Base-by-base conservation (phyloP, 2,113 vertebrate genomes). In the Charina bottae region DNA sequence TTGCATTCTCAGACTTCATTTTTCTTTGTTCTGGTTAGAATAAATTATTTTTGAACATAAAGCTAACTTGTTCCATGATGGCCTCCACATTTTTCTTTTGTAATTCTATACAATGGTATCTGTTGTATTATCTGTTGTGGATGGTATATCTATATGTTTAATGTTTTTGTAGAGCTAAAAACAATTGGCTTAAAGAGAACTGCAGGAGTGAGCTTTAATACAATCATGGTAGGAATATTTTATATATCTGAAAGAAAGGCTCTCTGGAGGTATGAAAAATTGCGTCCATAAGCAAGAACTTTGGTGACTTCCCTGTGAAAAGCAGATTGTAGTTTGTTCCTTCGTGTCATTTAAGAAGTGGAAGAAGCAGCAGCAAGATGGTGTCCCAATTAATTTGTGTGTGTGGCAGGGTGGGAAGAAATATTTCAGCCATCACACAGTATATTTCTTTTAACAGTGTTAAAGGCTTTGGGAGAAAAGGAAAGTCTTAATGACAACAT, bases 21-120 rank as follows among this genome's bases (percentile, higher is more conserved):
- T 93, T 94, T 78, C 68, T 53, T 92, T 93, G 3, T 55, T 89
- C 89, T 94, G 49, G 42, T 95, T 92, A 96, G 96, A 94, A 95
- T 87, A 95, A 97, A 96, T 95, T 95, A 94, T 91, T 94, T 89
- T 90, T 90, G 92, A 97, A 96, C 96, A 96, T 93, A 95, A 96
- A 97, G 93, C 13, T 85, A 93, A 53, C 2, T 94, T 94, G 54
- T 62, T 96, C 92, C 64, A 95, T 72, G 84, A 93, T 86, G 84
- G 91, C 88, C 95, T 60, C 89, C 88, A 94, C 94, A 96, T 54
- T 95, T 94, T 94, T 96, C 72, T 85, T 6, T 91, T 42, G 83
- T 89, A 15, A 15, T 2, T 95, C 83, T 92, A 58, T 92, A 33
- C 8, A 96, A 95, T 96, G 94, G 93, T 96, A 90, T n/a, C 93